Base-by-base conservation (phyloP, 1,140 invertebrate species). In the Drosophila kikkawai region DNA sequence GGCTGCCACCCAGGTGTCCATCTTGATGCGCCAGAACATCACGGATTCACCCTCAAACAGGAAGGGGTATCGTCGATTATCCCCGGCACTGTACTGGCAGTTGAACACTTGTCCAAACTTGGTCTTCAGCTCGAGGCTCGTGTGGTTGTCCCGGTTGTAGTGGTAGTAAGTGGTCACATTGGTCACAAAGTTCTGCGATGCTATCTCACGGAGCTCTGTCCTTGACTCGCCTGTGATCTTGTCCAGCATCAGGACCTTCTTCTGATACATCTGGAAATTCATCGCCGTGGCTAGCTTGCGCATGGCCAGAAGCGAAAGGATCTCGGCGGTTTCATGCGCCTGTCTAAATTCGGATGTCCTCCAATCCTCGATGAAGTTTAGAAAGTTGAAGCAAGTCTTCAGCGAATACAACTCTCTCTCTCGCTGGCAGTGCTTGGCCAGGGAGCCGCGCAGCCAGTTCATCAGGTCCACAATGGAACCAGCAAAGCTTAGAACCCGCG, bases 1-100 rank as follows among this genome's bases (percentile, higher is more conserved):
- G 2, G 93, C 93, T 69, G 93, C 93, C 55, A 94, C 92, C 93
- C 94, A 94, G 4, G 93, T 83, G 48, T 94, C 94, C 13, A 93
- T 85, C 56, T 93, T 93, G 45, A 94, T 80, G 39, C 92, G 81
- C 92, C 92, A 93, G 50, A 88, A 93, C 92, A 93, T 93, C 7
- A 92, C 91, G 0, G 85, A 90, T 48, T 93, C 91, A 2, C 91
- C 92, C 19, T 93, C 91, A 12, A 92, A 92, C 2, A 92, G 50
- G 63, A 92, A 92, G 11, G 91, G 91, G 71, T 92, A 85, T 0
- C 91, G 41, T 1, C 80, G 55, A 65, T 92, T 92, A 1, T 92
- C 88, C 0, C 91, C 91, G 0, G 85, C 80, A 7, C 75, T 91
- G 45, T 84, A 92, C 68, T 92, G 92, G 39, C 92, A 93, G 47